These are phyloP conservation scores for Danio jaintianensis DNA, from an alignment of 2,797 vertebrate genomes.

Conservation along the genomic window DNA sequence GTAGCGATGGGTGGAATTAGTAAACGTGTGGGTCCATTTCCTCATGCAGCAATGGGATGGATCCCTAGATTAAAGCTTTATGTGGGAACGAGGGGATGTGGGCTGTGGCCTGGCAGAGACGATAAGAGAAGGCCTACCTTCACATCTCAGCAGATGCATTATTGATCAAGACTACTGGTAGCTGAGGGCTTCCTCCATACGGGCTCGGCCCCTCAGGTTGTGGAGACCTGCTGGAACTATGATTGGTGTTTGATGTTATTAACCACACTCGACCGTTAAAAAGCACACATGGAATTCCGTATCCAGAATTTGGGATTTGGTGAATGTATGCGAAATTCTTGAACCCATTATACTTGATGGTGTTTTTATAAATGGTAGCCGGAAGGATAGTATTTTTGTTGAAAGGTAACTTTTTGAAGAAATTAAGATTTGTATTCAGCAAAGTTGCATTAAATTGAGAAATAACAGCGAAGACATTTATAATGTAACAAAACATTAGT, in stretches of 20 bases:
- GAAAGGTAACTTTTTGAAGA: not conserved
- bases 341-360: too few species aligned
- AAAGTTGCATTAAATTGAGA: too few species aligned
- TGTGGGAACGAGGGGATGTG: constrained; percentile 51
- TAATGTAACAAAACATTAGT: too few species aligned
- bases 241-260: constrained; percentile 33
- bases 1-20: constrained; percentile 41
- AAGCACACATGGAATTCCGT: not conserved
- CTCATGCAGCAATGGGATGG: constrained; percentile 59
- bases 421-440: not conserved
- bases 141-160: constrained; percentile 79
- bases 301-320: constrained; percentile 22
- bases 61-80: constrained; percentile 80
- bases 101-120: constrained; percentile 74
- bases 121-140: constrained; percentile 82
- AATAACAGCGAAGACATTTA: too few species aligned
- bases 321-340: not conserved
- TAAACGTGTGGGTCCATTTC: constrained; percentile 47
- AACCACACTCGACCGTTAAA: not conserved
- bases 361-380: not conserved
- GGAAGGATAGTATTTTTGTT: not conserved
- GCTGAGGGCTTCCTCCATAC: constrained; percentile 68
- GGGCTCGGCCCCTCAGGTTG: constrained; percentile 67
- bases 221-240: constrained; percentile 27
- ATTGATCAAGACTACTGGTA: constrained; percentile 78